A percentile compares a stretch with the other conserved stretches of the same genome.
These are phyloP conservation scores for Holothuria glaberrima DNA, from an alignment of 35 echinoderm and acorn worm species.

Conservation along the genomic window DNA sequence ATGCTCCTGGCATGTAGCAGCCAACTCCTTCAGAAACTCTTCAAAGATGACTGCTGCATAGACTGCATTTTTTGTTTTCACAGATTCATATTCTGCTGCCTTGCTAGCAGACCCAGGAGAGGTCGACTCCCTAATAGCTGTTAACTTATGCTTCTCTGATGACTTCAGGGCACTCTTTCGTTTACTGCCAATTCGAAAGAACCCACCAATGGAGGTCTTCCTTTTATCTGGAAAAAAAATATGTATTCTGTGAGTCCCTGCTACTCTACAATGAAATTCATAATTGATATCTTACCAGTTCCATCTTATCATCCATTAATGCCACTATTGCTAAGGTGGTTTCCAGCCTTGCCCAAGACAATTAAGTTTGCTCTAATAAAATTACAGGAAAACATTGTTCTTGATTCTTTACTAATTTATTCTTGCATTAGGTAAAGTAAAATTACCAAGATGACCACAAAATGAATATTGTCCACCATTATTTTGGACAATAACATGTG, in stretches of 20 bases:
- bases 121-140: slow-evolving; percentile 62
- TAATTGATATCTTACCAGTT: too few species aligned
- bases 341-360: too few species aligned
- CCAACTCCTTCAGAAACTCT: slow-evolving; percentile 95
- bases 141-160: slow-evolving; percentile 83
- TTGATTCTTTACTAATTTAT: too few species aligned
- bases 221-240: slow-evolving; percentile 14
- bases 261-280: background rate
- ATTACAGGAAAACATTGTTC: too few species aligned
- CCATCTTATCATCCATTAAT: too few species aligned
- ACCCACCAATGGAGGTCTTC: slow-evolving; percentile 42
- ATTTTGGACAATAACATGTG: too few species aligned
- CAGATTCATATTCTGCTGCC: background rate
- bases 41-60: slow-evolving; percentile 94
- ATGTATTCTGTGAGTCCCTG: background rate
- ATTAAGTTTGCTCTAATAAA: too few species aligned
- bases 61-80: slow-evolving; percentile 84
- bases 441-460: too few species aligned
- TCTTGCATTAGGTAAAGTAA: too few species aligned
- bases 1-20: slow-evolving; percentile 88
- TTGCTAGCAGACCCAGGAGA: background rate
- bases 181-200: slow-evolving; percentile 62
- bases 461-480: too few species aligned
- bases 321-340: too few species aligned
- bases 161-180: slow-evolving; percentile 73